Percentiles rank a stretch among this genome's conserved stretches.
Conservation (phyloP, 2,888 invertebrate species). For the Amphipoea oculea region DNA sequence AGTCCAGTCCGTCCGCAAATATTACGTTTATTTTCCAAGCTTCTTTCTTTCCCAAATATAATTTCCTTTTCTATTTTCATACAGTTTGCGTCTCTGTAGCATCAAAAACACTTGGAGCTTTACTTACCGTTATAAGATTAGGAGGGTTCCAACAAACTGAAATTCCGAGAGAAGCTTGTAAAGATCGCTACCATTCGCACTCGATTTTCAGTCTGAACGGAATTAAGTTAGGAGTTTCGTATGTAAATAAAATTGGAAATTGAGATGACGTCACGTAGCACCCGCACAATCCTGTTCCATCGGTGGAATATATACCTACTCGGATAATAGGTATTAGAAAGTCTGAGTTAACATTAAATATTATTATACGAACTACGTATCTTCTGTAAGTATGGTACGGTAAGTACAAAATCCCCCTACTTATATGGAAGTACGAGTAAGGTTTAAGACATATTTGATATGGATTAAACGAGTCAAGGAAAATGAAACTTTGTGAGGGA, state of each 20-base stretch:
- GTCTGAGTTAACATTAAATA: conserved; percentile 38
- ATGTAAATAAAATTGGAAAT: conserved; percentile 63
- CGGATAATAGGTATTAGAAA: conserved; percentile 33
- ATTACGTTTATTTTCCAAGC: conserved; percentile 25
- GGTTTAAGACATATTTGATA: conserved; percentile 68
- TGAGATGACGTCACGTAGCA: conserved; percentile 59
- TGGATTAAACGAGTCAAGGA: conserved; percentile 74
- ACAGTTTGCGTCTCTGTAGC: conserved; percentile 27
- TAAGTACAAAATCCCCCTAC: conserved; percentile 36
- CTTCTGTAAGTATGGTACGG: conserved; percentile 11
- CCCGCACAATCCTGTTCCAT: conserved; percentile 39
- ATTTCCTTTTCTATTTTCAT: conserved; percentile 42
- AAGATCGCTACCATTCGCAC: conserved; percentile 56
- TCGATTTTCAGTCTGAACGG: conserved; percentile 59
- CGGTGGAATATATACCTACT: conserved; percentile 24
- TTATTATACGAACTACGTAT: conserved; percentile 33
- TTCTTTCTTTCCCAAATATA: conserved; percentile 30
- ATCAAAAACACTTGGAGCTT: conserved; percentile 51
- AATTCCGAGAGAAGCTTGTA: conserved; percentile 50
- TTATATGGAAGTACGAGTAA: conserved; percentile 43
- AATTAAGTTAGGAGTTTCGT: conserved; percentile 61
- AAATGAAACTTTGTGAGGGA: conserved; percentile 71
- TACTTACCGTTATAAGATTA: conserved; percentile 52
- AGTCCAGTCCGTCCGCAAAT: conserved; percentile 19
- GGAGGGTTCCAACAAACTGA: conserved; percentile 48